Evolutionary conservation across 2,113 vertebrate genomes (phyloP).

Genomic region (Myrmophylax atrothorax): DNA sequence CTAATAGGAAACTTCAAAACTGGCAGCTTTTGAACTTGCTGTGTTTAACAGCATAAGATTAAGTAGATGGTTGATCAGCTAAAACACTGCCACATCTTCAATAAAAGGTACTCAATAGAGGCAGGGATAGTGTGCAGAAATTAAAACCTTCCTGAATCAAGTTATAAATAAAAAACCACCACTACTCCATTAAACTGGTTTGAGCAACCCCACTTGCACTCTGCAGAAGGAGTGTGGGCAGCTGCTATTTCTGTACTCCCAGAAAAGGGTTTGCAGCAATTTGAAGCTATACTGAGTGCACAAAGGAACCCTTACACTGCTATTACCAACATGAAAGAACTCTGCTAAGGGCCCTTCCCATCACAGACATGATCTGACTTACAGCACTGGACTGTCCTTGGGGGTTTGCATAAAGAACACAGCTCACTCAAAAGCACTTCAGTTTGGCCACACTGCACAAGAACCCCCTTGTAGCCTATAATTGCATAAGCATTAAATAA

Average conservation of each 20-base stretch:
- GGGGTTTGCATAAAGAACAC: not conserved
- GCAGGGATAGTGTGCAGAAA: not conserved
- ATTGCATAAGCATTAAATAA: not conserved
- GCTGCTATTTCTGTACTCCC: not conserved
- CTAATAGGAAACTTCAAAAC: not conserved
- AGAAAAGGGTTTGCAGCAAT: not conserved
- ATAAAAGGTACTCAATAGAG: rapidly evolving
- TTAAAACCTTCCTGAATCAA: not conserved
- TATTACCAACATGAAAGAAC: not conserved
- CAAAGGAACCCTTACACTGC: not conserved
- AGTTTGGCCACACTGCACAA: not conserved
- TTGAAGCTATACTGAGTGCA: not conserved
- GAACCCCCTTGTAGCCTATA: not conserved
- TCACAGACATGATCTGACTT: not conserved
- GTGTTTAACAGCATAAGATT: not conserved
- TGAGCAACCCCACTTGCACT: not conserved
- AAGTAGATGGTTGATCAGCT: not conserved
- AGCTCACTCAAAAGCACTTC: not conserved
- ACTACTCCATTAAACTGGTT: not conserved
- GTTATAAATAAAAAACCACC: not conserved
- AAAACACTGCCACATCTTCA: not conserved
- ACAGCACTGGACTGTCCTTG: not conserved
- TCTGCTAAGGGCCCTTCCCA: not conserved
- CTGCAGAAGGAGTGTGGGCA: not conserved
- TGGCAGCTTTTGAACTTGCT: not conserved